Conservation (phyloP, 2,797 vertebrate genomes). For the Scyliorhinus canicula region DNA sequence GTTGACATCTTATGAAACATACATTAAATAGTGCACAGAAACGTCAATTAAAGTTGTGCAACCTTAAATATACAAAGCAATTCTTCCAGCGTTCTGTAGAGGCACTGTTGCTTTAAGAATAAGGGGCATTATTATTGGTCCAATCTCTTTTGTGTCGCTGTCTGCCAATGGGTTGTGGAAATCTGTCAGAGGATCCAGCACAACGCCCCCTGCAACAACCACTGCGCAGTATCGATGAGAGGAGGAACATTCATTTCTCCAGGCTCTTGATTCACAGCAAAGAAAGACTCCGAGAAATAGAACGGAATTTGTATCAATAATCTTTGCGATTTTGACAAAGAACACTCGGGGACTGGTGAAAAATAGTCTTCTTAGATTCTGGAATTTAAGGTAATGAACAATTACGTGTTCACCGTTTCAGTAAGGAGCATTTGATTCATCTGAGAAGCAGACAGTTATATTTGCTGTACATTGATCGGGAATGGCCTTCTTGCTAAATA, state of each 20-base stretch:
- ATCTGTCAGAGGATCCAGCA: not conserved
- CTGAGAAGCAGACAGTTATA: not conserved
- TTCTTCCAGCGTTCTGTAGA: not conserved
- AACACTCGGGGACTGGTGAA: not conserved
- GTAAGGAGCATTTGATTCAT: not conserved
- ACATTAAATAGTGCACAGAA: not conserved
- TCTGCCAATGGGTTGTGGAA: not conserved
- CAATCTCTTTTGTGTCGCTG: constrained; percentile 12
- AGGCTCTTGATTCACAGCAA: not conserved
- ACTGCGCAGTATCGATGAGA: not conserved
- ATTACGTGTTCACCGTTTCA: not conserved
- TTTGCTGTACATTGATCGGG: not conserved
- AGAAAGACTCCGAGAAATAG: not conserved
- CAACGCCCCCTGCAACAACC: not conserved
- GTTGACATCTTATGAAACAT: not conserved
- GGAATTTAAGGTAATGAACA: not conserved
- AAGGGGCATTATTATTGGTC: not conserved
- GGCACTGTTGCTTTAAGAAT: not conserved
- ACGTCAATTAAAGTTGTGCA: not conserved
- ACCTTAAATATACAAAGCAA: not conserved
- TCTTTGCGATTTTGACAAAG: not conserved
- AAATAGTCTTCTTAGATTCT: not conserved
- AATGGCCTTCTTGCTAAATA: not conserved
- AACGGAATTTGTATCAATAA: not conserved
- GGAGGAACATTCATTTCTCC: too few relatives aligned